phyloP scores from a whole-genome alignment of 2,797 vertebrate genomes.

The Helarctos malayanus region DNA sequence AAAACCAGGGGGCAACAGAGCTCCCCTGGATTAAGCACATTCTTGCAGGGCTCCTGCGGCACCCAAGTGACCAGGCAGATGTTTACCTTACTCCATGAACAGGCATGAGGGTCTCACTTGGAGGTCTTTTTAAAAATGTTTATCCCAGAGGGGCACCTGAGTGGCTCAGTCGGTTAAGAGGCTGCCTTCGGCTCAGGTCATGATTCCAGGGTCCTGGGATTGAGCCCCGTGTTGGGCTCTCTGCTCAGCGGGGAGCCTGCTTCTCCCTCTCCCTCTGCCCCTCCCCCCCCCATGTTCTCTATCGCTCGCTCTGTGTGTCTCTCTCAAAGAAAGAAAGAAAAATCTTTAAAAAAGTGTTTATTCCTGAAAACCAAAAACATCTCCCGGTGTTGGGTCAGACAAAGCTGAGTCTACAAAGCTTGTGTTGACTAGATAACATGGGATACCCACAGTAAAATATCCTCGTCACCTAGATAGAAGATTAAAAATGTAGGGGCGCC shows the following conservation, averaged over 20 bases:
- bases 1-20: neutral
- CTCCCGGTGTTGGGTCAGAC: neutral
- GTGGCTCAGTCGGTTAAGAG: too few relatives aligned
- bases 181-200: too few relatives aligned
- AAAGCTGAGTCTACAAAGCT: conserved; percentile 40
- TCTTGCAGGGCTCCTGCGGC: neutral
- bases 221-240: too few relatives aligned
- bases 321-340: too few relatives aligned
- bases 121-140: neutral
- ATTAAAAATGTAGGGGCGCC: neutral
- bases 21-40: neutral
- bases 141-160: too few relatives aligned
- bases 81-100: neutral
- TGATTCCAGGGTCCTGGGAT: too few relatives aligned
- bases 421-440: neutral
- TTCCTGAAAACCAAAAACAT: conserved; percentile 44
- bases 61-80: neutral
- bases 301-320: too few relatives aligned
- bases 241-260: too few relatives aligned
- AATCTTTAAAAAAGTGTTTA: neutral
- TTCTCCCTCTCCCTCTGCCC: too few relatives aligned
- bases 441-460: conserved; percentile 38
- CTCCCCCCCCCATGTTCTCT: too few relatives aligned
- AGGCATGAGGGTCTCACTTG: neutral
- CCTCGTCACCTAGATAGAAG: conserved; percentile 7